Evolutionary conservation across 1,140 invertebrate species (phyloP).

Genomic region (Nebria ingens): DNA sequence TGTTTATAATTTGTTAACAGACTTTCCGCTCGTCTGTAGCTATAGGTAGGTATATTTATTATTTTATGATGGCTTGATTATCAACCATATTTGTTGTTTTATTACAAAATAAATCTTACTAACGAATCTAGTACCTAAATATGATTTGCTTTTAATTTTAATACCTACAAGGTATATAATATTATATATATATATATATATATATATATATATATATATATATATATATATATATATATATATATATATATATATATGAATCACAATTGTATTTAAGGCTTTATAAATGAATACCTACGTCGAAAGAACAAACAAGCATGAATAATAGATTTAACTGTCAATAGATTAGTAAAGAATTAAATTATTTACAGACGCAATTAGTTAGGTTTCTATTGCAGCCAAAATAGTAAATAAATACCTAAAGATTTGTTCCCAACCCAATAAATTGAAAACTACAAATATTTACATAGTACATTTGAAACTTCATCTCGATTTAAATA

Average conservation of each 20-base stretch:
- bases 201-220: not conserved
- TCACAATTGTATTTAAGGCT: not conserved
- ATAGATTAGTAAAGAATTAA: not conserved
- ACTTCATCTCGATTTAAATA: too few relatives aligned
- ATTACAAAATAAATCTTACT: too few relatives aligned
- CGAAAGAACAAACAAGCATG: too few relatives aligned
- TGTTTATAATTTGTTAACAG: too few relatives aligned
- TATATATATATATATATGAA: not conserved
- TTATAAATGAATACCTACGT: not conserved
- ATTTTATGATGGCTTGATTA: too few relatives aligned
- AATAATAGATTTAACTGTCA: not conserved
- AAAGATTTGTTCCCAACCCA: not conserved
- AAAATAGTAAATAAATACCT: not conserved
- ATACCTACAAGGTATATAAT: too few relatives aligned
- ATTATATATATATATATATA: slow-evolving; percentile 1
- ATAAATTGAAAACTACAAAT: not conserved
- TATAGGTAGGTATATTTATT: too few relatives aligned
- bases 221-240: not conserved
- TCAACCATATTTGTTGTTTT: too few relatives aligned
- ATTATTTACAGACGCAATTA: not conserved
- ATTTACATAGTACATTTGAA: too few relatives aligned
- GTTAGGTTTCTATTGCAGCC: not conserved
- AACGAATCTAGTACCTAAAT: too few relatives aligned
- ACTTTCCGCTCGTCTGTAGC: too few relatives aligned
- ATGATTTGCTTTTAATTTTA: too few relatives aligned